Base-by-base conservation (phyloP, 1,140 invertebrate genomes). In the Paracyclopina nana region DNA sequence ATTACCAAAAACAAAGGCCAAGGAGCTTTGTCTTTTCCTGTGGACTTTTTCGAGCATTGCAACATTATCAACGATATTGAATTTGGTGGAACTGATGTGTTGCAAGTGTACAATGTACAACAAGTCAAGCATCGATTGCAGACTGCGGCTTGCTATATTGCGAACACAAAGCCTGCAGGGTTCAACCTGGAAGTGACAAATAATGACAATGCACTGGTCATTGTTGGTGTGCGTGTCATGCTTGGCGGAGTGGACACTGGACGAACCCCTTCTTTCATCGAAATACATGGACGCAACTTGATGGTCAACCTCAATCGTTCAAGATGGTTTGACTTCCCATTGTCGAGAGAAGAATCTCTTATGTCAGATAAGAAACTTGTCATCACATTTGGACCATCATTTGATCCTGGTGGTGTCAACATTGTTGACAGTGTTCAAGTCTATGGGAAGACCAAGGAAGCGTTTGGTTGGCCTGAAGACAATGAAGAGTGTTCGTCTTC, bases 41-140 rank as follows among this genome's bases (percentile, higher is more conserved):
- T 92, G 20, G 91, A 97, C 61, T 96, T 94, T 67, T 96, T 96
- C 64, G 91, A 97, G 64, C 82, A 91, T 60, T 94, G 87, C 62
- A 78, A 79, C 52, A 71, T 76, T 6, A 76, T 94, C 72, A 81
- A 78, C 57, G 90, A 96, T 57, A 77, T 95, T 1, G 91, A 95
- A 63, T 94, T 84, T 62, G 88, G 87, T 20, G 91, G 92, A 1
- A 90, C 88, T 63, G 92, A 96, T 68, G 63, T 96, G 0, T 65
- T 96, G 0, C 87, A 96, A 68, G 79, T 95, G 31, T 96, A 97
- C 60, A 95, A 94, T 61, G 76, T 78, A 0, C 75, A 79, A n/a
- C 91, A 96, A 63, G 73, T 96, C 1, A 96, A 95, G 65, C 79
- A 88, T 56, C 70, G 91, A 29, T 71, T 97, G 0, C 87, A 90